Evolutionary conservation across 1,140 invertebrate genomes (phyloP), one percentile per base, ranked within the genome.

Genomic region (Scaptomyza graminum): DNA sequence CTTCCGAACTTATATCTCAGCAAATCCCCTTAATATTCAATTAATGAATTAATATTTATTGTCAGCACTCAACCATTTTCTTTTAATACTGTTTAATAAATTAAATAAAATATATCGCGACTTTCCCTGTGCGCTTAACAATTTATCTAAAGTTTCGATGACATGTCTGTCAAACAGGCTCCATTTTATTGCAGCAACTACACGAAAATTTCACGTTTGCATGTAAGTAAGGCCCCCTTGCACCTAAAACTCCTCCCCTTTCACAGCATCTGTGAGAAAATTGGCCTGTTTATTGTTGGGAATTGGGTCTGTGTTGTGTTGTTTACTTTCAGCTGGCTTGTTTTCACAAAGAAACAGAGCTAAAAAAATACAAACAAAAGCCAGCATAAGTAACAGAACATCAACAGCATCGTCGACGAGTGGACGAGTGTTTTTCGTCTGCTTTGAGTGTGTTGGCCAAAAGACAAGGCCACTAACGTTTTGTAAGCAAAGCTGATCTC

Each of bases 241-340:
- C 15, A 16, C 16, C 15, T 16, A 34, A 22, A 7, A n/a, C 54
- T 52, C 11, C 37, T 37, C 25, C 15, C n/a, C 16, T 55, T 18
- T 46, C 43, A 44, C 12, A 39, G 22, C n/a, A 43, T 44, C 59
- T 75, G 75, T 87, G 83, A 79, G 82, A 87, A 87, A 82, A 82
- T 78, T 72, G 61, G 60, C 31, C 46, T 66, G 57, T 70, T 85
- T 85, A 71, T 82, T 76, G 79, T 88, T 88, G 83, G 76, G 83
- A 88, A 88, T 83, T 79, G 64, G 83, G 83, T 88, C 84, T 79
- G 72, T 74, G 72, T 72, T 77, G 69, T 76, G 69, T 76, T 77
- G 73, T 79, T 88, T 88, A 88, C 83, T 88, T 88, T 88, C 66
- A 62, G 69, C 61, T 59, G 41, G 83, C 61, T 68, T 87, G 82